Evolutionary conservation across 2,888 invertebrate species (phyloP).

Genomic region (Ophion slaviceki): DNA sequence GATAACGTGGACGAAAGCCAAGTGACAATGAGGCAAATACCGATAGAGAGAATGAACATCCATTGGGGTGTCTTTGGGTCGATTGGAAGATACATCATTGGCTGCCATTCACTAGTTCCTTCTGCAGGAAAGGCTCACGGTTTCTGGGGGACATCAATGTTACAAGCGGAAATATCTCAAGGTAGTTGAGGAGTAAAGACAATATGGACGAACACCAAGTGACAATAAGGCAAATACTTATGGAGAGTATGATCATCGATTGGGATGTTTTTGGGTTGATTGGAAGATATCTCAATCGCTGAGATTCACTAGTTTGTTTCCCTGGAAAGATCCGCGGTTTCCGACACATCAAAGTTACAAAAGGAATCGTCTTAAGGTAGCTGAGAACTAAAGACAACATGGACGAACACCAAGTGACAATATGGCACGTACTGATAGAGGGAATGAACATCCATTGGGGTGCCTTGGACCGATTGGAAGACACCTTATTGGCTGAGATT

Average conservation of each 20-base stretch:
- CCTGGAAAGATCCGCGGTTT: constrained; percentile 16
- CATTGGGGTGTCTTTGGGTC: constrained; percentile 50
- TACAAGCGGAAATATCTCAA: no score
- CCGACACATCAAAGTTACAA: constrained; percentile 18
- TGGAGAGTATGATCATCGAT: constrained; percentile 43
- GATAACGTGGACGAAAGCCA: no score
- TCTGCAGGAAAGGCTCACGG: neutral
- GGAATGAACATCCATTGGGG: constrained; percentile 43
- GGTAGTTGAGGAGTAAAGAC: no score
- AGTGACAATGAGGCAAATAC: no score
- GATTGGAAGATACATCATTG: constrained; percentile 25
- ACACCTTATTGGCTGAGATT: constrained; percentile 31
- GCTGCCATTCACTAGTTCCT: constrained; percentile 27
- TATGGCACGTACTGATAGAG: neutral
- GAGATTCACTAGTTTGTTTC: constrained; percentile 23
- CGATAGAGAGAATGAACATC: constrained; percentile 32
- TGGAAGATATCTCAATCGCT: constrained; percentile 25
- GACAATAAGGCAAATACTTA: no score
- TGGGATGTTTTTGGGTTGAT: constrained; percentile 49
- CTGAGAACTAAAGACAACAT: neutral
- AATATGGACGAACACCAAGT: no score
- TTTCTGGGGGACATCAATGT: neutral
- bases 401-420: neutral
- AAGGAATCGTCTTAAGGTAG: neutral
- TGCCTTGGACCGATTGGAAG: constrained; percentile 48